Evolutionary conservation across 2,113 vertebrate genomes (phyloP).

Genomic region (Pollimyrus isidori): DNA sequence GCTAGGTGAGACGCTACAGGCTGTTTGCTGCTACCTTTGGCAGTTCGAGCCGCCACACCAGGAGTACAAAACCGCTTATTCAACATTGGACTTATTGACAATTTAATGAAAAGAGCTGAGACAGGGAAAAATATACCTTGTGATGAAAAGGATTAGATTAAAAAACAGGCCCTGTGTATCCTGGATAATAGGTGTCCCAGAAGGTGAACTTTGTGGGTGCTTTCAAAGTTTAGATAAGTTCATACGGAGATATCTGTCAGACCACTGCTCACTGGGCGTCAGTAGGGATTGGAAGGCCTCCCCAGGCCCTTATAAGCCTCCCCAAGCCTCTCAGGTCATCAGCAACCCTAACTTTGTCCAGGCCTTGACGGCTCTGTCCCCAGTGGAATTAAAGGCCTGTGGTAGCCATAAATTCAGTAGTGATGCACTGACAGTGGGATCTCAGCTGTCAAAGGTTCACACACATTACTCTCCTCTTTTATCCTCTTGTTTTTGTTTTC

Average conservation of each 20-base stretch:
- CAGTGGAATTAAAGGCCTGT: neutral
- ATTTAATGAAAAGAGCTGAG: slow-evolving; percentile 20
- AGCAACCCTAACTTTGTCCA: neutral
- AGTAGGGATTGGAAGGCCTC: neutral
- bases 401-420: neutral
- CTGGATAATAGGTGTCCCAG: slow-evolving; percentile 12
- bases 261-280: neutral
- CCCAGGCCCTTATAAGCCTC: neutral
- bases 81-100: slow-evolving; percentile 16
- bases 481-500: neutral
- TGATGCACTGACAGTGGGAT: neutral
- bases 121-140: slow-evolving; percentile 1
- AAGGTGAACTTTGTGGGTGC: neutral
- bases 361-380: neutral
- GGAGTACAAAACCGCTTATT: neutral
- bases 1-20: neutral
- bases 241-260: neutral
- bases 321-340: neutral
- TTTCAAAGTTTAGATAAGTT: neutral
- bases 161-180: neutral
- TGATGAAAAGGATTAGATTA: slow-evolving; percentile 5
- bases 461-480: neutral
- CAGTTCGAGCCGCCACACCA: neutral
- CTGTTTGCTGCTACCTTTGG: neutral
- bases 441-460: neutral